These are phyloP conservation scores for Netelia virgata DNA, from an alignment of 2,888 invertebrate species.

Conservation along the genomic window DNA sequence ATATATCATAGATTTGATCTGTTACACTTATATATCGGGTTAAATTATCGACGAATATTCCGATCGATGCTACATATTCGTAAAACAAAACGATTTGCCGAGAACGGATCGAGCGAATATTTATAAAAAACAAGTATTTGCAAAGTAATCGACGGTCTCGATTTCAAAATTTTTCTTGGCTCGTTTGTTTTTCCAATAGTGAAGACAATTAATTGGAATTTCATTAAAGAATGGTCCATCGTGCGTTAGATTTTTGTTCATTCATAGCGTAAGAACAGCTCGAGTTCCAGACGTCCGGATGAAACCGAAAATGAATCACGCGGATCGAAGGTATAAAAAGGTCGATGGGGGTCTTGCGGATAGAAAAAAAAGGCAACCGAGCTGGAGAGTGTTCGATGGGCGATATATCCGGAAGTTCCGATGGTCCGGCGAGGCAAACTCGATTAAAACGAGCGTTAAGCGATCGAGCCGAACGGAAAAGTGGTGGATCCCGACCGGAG, in stretches of 20 bases:
- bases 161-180: too few relatives aligned
- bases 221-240: too few relatives aligned
- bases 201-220: too few relatives aligned
- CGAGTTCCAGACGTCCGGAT: not conserved
- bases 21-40: conserved; percentile 21
- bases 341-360: not conserved
- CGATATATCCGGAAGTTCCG: conserved; percentile 53
- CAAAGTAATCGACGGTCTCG: too few relatives aligned
- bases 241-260: too few relatives aligned
- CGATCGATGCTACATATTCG: conserved; percentile 2
- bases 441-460: conserved; percentile 83
- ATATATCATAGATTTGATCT: conserved; percentile 23
- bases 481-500: conserved; percentile 5
- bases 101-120: too few relatives aligned
- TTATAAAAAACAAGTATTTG: too few relatives aligned
- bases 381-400: conserved; percentile 26
- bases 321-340: not conserved
- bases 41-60: conserved; percentile 38
- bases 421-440: conserved; percentile 75
- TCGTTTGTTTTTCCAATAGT: too few relatives aligned
- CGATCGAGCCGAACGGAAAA: conserved; percentile 74
- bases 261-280: too few relatives aligned
- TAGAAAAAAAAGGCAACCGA: conserved; percentile 22
- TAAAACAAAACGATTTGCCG: not conserved
- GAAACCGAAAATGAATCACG: conserved; percentile 37